A percentile compares a stretch with the other conserved stretches of the same genome.
Evolutionary conservation across 2,113 vertebrate species (phyloP).

Genomic region (Hypanus sabinus): DNA sequence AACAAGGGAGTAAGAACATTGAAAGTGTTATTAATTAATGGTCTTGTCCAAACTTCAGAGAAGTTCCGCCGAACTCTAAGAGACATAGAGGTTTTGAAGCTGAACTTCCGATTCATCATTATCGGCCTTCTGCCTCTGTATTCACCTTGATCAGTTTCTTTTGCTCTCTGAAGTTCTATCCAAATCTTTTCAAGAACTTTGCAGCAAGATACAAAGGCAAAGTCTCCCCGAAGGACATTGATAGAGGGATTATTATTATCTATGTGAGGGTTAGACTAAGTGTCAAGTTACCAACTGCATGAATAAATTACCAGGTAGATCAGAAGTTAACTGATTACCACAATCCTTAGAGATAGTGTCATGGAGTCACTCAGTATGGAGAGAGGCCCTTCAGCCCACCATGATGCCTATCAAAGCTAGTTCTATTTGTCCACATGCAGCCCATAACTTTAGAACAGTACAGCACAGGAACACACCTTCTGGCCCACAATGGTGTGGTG

Average conservation of each 20-base stretch:
- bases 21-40: not conserved
- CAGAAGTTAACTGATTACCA: not conserved
- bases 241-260: not conserved
- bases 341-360: not conserved
- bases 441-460: too few species aligned
- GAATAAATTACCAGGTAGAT: not conserved
- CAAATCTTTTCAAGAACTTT: not conserved
- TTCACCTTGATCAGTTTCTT: not conserved
- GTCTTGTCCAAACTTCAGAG: not conserved
- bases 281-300: not conserved
- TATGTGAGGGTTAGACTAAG: not conserved
- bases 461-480: too few species aligned
- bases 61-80: not conserved
- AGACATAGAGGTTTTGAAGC: not conserved
- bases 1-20: not conserved
- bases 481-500: too few species aligned
- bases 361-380: too few species aligned
- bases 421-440: too few species aligned
- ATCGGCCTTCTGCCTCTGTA: not conserved
- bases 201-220: not conserved
- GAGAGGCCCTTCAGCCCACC: too few species aligned
- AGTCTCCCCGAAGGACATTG: not conserved
- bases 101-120: not conserved
- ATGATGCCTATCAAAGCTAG: too few species aligned
- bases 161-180: not conserved